phyloP scores from a whole-genome alignment of 2,888 invertebrate genomes.

The Cryptus viduatorius region DNA sequence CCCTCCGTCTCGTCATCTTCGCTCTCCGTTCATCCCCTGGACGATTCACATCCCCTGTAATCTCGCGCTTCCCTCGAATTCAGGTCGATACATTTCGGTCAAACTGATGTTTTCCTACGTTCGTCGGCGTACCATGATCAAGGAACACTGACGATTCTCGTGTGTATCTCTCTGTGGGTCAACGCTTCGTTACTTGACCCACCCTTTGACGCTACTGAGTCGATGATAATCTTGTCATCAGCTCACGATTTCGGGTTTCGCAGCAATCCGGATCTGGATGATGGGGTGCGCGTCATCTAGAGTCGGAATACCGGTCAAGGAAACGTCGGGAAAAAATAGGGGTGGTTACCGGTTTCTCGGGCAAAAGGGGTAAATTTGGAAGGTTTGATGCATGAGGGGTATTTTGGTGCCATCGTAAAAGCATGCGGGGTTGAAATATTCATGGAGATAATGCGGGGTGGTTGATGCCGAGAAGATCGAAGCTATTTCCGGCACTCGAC shows the following conservation, averaged over 20 bases:
- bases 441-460: too few relatives aligned
- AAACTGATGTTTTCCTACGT: slow-evolving; percentile 30
- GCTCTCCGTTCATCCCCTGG: slow-evolving; percentile 1
- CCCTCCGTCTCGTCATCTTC: slow-evolving; percentile 9
- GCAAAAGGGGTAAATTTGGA: background rate
- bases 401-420: background rate
- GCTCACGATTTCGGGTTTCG: background rate
- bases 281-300: background rate
- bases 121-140: slow-evolving; percentile 28
- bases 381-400: background rate
- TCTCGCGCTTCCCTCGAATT: slow-evolving; percentile 28
- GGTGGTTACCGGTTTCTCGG: background rate
- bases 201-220: background rate
- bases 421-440: too few relatives aligned
- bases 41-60: slow-evolving; percentile 24
- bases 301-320: background rate
- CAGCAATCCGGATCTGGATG: background rate
- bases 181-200: slow-evolving; percentile 7
- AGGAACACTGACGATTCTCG: background rate
- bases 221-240: background rate
- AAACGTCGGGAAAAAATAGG: background rate
- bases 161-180: slow-evolving; percentile 23
- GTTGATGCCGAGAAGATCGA: too few relatives aligned
- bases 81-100: slow-evolving; percentile 28
- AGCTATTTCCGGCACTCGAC: too few relatives aligned